Conservation (phyloP, 2,797 vertebrate species). For the Pristis pectinata region DNA sequence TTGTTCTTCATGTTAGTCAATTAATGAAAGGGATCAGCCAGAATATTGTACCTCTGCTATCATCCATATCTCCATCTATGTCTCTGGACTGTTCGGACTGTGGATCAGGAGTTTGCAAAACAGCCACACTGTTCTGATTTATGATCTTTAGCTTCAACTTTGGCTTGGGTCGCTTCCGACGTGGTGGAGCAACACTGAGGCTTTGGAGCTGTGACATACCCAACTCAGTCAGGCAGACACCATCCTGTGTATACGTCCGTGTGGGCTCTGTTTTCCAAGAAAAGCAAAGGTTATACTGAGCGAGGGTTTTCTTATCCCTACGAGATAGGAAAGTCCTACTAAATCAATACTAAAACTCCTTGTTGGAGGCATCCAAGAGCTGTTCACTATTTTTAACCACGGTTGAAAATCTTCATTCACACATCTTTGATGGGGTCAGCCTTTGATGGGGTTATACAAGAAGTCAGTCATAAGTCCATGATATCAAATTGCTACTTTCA, state of each 20-base stretch:
- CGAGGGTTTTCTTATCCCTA: neutral
- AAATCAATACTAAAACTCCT: too few relatives aligned
- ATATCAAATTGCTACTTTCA: neutral
- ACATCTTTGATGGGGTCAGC: neutral
- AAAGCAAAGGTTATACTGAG: neutral
- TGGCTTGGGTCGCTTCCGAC: slow-evolving; percentile 86
- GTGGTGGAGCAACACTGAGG: slow-evolving; percentile 77
- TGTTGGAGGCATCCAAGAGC: neutral
- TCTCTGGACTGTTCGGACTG: slow-evolving; percentile 80
- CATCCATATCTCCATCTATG: slow-evolving; percentile 78
- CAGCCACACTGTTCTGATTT: slow-evolving; percentile 97
- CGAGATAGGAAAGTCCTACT: neutral
- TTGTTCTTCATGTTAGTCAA: neutral
- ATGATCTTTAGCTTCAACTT: slow-evolving; percentile 98
- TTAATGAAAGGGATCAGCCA: neutral
- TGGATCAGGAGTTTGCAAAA: slow-evolving; percentile 84
- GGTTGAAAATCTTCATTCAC: neutral
- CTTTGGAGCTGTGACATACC: slow-evolving; percentile 95
- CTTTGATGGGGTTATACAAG: neutral
- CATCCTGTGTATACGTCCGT: slow-evolving; percentile 95
- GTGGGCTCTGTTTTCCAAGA: slow-evolving; percentile 65
- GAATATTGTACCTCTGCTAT: slow-evolving; percentile 74
- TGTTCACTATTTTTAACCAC: neutral
- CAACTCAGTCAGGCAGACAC: slow-evolving; percentile 93
- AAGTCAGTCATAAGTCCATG: neutral